Percentiles rank a stretch among this genome's conserved stretches.
These are phyloP conservation scores for Sceloporus undulatus DNA, from an alignment of 2,113 vertebrate genomes.

Conservation along the genomic window DNA sequence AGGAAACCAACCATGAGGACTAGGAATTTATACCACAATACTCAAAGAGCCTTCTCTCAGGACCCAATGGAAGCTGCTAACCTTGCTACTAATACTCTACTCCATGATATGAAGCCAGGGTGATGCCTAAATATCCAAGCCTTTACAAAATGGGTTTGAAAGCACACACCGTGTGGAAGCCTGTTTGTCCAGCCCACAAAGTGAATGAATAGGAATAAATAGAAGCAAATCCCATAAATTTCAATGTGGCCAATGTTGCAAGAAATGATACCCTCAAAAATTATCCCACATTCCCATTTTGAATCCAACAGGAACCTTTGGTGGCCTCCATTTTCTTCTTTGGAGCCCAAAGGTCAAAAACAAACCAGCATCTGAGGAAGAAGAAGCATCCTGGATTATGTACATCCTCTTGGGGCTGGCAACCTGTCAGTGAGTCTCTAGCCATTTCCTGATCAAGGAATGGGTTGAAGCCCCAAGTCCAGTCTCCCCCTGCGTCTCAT, in stretches of 20 bases:
- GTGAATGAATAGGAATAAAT: neutral
- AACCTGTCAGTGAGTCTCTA: neutral
- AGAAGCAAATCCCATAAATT: neutral
- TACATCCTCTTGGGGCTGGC: no score
- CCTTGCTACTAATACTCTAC: no score
- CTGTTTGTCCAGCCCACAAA: neutral
- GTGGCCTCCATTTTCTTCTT: no score
- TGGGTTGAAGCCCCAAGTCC: no score
- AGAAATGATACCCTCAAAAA: neutral
- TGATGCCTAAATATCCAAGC: neutral
- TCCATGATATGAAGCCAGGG: neutral
- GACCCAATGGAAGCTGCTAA: neutral
- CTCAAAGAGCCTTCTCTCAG: neutral
- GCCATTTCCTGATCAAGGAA: neutral
- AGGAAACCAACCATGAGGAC: neutral
- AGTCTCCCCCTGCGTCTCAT: no score
- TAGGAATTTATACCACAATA: neutral
- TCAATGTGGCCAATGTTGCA: neutral
- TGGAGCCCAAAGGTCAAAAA: neutral
- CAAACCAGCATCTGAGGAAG: neutral
- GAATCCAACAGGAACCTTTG: rapidly evolving
- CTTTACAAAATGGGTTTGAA: neutral
- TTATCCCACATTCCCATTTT: no score
- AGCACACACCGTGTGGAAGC: no score
- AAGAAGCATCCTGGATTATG: neutral